A percentile compares a stretch with the other conserved stretches of the same genome.
Evolutionary conservation across 2,797 vertebrate species (phyloP).

Genomic region (Adrianichthys oophorus): DNA sequence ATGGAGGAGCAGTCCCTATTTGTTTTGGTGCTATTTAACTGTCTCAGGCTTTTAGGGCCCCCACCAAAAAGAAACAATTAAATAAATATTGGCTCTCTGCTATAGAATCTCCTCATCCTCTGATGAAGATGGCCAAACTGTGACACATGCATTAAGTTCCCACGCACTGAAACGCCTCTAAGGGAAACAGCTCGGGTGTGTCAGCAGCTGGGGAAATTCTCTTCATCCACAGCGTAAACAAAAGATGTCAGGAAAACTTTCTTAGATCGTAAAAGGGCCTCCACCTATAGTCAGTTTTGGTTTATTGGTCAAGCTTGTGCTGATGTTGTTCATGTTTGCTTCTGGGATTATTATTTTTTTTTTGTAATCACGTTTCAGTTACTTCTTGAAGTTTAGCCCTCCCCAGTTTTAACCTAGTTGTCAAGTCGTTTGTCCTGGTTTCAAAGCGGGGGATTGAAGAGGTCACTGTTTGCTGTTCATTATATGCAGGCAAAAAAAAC

Average conservation of each 20-base stretch:
- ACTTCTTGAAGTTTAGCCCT: slow-evolving; percentile 29
- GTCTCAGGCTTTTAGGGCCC: slow-evolving; percentile 20
- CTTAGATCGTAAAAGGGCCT: too few species aligned
- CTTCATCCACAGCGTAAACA: background rate
- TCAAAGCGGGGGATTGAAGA: slow-evolving; percentile 19
- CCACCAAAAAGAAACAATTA: background rate
- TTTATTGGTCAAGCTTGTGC: background rate
- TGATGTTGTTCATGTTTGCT: slow-evolving; percentile 39
- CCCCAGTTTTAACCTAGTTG: slow-evolving; percentile 34
- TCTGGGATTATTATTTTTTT: slow-evolving; percentile 25
- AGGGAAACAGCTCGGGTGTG: slow-evolving; percentile 65
- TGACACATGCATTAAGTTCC: slow-evolving; percentile 50
- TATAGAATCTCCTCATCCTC: slow-evolving; percentile 17
- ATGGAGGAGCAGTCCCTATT: slow-evolving; percentile 33
- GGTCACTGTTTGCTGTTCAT: slow-evolving; percentile 47
- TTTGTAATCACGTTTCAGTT: slow-evolving; percentile 26
- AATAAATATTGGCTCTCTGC: slow-evolving; percentile 14
- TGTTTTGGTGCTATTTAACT: slow-evolving; percentile 24
- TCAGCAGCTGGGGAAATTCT: slow-evolving; percentile 50
- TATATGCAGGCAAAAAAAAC: slow-evolving; percentile 7
- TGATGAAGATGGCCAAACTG: slow-evolving; percentile 22
- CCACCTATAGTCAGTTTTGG: too few species aligned
- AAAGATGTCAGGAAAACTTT: too few species aligned
- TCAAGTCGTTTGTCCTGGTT: slow-evolving; percentile 24
- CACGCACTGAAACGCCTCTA: slow-evolving; percentile 38